Percentiles rank a stretch among this genome's conserved stretches.
Evolutionary conservation across 2,113 vertebrate genomes (phyloP).

Genomic region (Dryoscopus gambensis): DNA sequence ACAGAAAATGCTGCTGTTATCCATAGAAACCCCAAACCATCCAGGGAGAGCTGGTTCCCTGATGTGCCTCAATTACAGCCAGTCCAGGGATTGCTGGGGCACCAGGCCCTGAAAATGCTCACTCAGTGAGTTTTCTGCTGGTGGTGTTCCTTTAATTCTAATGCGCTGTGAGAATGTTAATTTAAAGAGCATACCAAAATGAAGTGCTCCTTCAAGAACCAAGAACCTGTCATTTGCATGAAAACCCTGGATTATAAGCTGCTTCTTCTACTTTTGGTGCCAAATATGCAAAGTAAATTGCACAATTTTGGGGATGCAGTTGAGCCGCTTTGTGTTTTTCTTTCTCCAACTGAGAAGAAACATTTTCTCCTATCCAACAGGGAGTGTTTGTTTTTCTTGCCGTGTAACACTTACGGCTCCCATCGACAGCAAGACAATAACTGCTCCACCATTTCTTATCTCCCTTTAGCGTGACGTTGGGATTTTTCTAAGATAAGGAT

Average conservation of each 20-base stretch:
- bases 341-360: slow-evolving; percentile 48
- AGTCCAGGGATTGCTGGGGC: background rate
- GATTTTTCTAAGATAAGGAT: background rate
- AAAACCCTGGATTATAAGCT: slow-evolving; percentile 49
- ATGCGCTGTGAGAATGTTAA: background rate
- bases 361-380: background rate
- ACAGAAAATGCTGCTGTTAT: background rate
- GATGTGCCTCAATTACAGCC: background rate
- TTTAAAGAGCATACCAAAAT: slow-evolving; percentile 15
- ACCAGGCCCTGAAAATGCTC: background rate
- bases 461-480: background rate
- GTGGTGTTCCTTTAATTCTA: slow-evolving; percentile 18
- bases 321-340: slow-evolving; percentile 18
- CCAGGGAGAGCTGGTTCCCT: background rate
- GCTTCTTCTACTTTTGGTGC: slow-evolving; percentile 61
- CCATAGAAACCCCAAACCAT: background rate
- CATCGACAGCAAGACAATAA: background rate
- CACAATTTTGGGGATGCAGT: slow-evolving; percentile 52
- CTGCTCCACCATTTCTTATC: background rate
- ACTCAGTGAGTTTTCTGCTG: background rate
- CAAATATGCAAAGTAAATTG: slow-evolving; percentile 62
- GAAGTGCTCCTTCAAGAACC: slow-evolving; percentile 10
- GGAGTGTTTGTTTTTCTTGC: slow-evolving; percentile 35
- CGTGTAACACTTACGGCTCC: background rate
- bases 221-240: slow-evolving; percentile 52